Base-by-base conservation (phyloP, 2,113 vertebrate genomes). In the Hassar affinis region DNA sequence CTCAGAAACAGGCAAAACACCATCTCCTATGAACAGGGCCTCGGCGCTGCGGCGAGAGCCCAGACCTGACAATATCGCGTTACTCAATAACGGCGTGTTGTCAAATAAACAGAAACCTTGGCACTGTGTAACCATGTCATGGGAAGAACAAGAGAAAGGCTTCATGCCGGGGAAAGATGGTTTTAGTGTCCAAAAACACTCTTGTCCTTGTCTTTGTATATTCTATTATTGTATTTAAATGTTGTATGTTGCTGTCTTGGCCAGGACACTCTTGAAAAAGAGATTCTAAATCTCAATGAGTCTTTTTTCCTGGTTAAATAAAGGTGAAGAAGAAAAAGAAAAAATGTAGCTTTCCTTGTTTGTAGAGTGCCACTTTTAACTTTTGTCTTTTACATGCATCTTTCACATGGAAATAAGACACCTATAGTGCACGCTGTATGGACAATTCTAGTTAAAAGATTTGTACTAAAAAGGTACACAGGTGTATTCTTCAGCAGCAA, bases 41-140 rank as follows among this genome's bases (percentile, higher is more conserved):
- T 71, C 30, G 12, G 42, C 10, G 27, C 61, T 30, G 71, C 79
- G 20, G 27, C 61, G 20, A 54, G 56, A 78, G 61, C 61, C 47
- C 15, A 33, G 75, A 33, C 30, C 80, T 61, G 85, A 79, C 76
- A 47, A 72, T 79, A 83, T 79, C 68, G 14, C 59, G 57, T 86
- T 86, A 74, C 85, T 83, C 85, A 80, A 83, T 83, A 86, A 86
- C 68, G 35, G 27, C 18, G 27, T 79, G 81, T 79, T 79, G 81
- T 86, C 85, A 79, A 79, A 86, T 83, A 83, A 82, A 86, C 56
- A 75, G 75, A 51, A 59, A 51, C 38, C 59, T 86, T 56, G 81
- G 66, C 76, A 54, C 33, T 42, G 64, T 52, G 42, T 68, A 69
- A 82, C 54, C 47, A 9, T 22, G 52, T 47, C 51, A 42, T 59